A percentile compares a stretch with the other conserved stretches of the same genome.
Conservation (phyloP, 64 coral and sea anemone genomes). For the Pocillopora damicornis region DNA sequence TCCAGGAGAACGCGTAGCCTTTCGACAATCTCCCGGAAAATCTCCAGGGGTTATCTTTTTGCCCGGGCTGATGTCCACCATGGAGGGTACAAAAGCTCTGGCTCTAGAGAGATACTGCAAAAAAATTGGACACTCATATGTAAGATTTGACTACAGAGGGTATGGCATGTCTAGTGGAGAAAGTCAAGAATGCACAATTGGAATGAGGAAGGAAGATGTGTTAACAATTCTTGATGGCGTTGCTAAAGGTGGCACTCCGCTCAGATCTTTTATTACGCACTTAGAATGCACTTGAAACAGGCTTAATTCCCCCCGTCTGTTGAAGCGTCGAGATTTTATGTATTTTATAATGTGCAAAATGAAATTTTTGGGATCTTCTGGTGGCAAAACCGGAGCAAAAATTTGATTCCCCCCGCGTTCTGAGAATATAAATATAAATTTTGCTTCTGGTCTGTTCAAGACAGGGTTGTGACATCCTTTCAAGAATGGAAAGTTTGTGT, state of each 20-base stretch:
- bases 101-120: conserved; percentile 64
- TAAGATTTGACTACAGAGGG: conserved; percentile 80
- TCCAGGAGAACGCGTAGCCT: conserved; percentile 53
- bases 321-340: too few species aligned
- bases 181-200: conserved; percentile 66
- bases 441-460: too few species aligned
- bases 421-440: too few species aligned
- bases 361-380: too few species aligned
- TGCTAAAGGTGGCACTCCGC: conserved; percentile 34
- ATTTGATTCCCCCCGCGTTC: too few species aligned
- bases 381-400: too few species aligned
- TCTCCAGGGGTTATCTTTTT: conserved; percentile 79
- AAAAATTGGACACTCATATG: conserved; percentile 58
- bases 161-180: conserved; percentile 76
- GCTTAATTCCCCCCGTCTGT: too few species aligned
- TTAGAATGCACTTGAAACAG: too few species aligned
- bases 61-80: conserved; percentile 81
- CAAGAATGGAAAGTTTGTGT: too few species aligned
- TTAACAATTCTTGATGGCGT: conserved; percentile 45
- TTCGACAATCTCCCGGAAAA: conserved; percentile 51
- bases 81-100: conserved; percentile 75
- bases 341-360: too few species aligned
- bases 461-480: too few species aligned
- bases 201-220: conserved; percentile 73
- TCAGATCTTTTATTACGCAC: too few species aligned